These are phyloP conservation scores for Hydroisotoma schaefferi DNA, from an alignment of 2,888 invertebrate species.

Conservation along the genomic window DNA sequence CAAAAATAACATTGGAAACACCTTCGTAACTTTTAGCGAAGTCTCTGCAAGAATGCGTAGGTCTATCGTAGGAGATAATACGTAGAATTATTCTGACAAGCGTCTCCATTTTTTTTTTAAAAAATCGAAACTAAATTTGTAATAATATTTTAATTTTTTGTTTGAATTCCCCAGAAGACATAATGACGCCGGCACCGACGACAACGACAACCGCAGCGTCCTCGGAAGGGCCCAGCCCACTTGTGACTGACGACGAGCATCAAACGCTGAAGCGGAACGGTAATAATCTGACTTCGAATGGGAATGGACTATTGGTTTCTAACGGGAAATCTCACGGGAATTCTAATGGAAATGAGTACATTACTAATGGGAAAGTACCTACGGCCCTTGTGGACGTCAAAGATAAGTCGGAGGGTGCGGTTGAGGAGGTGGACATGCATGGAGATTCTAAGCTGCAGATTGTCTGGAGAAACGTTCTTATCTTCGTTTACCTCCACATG, in stretches of 20 bases:
- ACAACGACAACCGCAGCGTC: conserved; percentile 43
- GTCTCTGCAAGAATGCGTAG: too few species aligned
- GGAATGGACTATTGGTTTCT: background rate
- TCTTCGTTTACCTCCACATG: conserved; percentile 71
- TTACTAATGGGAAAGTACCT: conserved; percentile 21
- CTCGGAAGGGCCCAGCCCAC: conserved; percentile 29
- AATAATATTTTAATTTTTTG: background rate
- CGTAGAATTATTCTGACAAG: too few species aligned
- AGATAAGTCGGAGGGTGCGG: too few species aligned
- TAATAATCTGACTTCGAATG: background rate
- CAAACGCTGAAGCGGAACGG: conserved; percentile 20
- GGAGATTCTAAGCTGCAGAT: conserved; percentile 50
- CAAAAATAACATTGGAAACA: too few species aligned
- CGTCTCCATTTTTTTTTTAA: background rate
- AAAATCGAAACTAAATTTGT: background rate
- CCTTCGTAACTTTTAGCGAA: too few species aligned
- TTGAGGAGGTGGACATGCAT: conserved; percentile 17
- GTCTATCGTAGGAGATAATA: too few species aligned
- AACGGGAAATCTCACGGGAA: conserved; percentile 14
- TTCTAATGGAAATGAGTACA: conserved; percentile 19
- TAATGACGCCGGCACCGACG: conserved; percentile 45
- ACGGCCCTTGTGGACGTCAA: background rate
- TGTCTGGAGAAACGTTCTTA: conserved; percentile 78
- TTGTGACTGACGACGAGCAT: conserved; percentile 32
- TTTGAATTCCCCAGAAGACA: background rate